Conservation (phyloP, 92 coral and sea anemone genomes). For the Paramuricea clavata region DNA sequence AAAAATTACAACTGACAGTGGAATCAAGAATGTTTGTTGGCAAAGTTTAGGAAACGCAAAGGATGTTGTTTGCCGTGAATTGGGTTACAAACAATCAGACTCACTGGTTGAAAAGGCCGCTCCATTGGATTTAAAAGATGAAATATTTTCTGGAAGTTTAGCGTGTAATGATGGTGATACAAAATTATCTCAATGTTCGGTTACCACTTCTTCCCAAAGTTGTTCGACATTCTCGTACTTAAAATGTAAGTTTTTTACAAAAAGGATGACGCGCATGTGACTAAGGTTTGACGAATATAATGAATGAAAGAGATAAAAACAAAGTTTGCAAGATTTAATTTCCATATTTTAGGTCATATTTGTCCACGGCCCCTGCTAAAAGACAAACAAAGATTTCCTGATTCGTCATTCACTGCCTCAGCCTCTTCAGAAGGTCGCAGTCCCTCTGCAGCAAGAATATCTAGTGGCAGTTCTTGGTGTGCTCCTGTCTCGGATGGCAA, state of each 20-base stretch:
- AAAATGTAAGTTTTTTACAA: background rate
- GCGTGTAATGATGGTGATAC: background rate
- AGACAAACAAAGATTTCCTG: background rate
- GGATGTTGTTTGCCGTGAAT: background rate
- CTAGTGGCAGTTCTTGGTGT: slow-evolving; percentile 8
- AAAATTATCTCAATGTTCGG: background rate
- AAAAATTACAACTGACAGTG: background rate
- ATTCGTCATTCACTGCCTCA: slow-evolving; percentile 15
- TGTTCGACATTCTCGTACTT: background rate
- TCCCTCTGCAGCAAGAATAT: background rate
- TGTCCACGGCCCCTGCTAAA: background rate
- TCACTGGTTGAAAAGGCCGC: background rate
- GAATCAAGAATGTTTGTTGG: background rate
- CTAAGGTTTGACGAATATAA: too few relatives aligned
- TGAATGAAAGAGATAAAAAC: too few relatives aligned
- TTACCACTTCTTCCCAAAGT: background rate
- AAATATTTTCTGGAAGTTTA: background rate
- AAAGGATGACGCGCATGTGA: too few relatives aligned
- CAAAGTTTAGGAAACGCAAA: background rate
- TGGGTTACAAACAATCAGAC: background rate
- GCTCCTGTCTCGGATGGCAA: background rate
- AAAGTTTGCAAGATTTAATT: too few relatives aligned
- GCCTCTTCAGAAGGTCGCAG: background rate
- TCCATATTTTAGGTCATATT: background rate
- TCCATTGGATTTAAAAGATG: background rate